Evolutionary conservation across 1,140 invertebrate species (phyloP).

Genomic region (Papilio glaucus): DNA sequence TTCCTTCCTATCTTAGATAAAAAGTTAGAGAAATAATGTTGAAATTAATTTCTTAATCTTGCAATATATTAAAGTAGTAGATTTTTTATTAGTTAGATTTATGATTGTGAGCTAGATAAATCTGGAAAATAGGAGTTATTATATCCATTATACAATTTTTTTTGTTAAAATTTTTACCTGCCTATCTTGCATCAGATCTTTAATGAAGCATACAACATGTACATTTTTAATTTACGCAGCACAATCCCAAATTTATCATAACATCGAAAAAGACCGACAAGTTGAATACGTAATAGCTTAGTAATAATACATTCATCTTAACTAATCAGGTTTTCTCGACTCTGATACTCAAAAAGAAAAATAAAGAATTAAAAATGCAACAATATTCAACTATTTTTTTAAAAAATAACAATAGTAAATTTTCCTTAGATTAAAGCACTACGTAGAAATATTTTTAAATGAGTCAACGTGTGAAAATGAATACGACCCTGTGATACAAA

Average conservation of each 20-base stretch:
- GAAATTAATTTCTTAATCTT: slow-evolving; percentile 37
- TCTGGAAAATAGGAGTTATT: not conserved
- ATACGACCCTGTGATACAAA: slow-evolving; percentile 51
- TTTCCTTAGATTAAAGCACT: not conserved
- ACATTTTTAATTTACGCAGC: slow-evolving; percentile 5
- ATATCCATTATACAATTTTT: not conserved
- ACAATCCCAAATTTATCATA: slow-evolving; percentile 25
- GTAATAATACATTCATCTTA: slow-evolving; percentile 50
- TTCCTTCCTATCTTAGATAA: slow-evolving; percentile 6
- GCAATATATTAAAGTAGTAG: not conserved
- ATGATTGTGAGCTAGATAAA: not conserved
- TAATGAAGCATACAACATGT: slow-evolving; percentile 26
- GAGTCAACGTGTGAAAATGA: slow-evolving; percentile 68
- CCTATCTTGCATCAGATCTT: slow-evolving; percentile 58
- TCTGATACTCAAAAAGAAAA: slow-evolving; percentile 49
- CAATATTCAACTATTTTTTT: slow-evolving; percentile 10
- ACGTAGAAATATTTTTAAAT: slow-evolving; percentile 51
- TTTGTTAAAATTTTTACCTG: not conserved
- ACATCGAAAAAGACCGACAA: slow-evolving; percentile 37
- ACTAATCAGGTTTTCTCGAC: slow-evolving; percentile 70
- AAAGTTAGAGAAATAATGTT: slow-evolving; percentile 30
- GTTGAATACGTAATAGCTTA: not conserved
- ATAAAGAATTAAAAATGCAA: slow-evolving; percentile 20
- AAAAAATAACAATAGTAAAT: slow-evolving; percentile 3
- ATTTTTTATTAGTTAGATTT: not conserved